phyloP scores from a whole-genome alignment of 2,888 invertebrate species.

The Lasioglossum villosulum region DNA sequence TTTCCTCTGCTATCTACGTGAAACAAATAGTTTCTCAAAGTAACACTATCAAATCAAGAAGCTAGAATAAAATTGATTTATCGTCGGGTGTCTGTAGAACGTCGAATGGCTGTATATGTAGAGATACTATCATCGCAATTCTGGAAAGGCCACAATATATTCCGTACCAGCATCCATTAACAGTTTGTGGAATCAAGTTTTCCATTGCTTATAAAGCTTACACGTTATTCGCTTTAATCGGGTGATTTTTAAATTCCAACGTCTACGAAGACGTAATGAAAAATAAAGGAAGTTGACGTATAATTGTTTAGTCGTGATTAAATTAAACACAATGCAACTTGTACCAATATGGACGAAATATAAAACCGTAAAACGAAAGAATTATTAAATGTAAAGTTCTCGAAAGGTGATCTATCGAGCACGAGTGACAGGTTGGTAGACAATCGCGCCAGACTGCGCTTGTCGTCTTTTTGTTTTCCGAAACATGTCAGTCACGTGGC shows the following conservation, averaged over 20 bases:
- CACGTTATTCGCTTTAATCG: too few relatives aligned
- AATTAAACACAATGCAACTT: background rate
- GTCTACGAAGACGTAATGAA: background rate
- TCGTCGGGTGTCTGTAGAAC: background rate
- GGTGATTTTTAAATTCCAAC: background rate
- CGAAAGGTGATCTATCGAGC: background rate
- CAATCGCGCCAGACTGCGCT: background rate
- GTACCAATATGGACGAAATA: background rate
- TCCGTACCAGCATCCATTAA: background rate
- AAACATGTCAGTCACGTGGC: conserved; percentile 23
- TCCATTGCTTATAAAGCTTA: background rate
- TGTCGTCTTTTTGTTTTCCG: background rate
- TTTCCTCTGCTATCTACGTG: background rate
- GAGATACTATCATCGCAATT: background rate
- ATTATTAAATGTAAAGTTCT: background rate
- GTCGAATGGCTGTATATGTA: background rate
- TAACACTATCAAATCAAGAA: background rate
- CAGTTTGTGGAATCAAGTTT: background rate
- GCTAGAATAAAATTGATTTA: background rate
- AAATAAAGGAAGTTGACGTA: background rate
- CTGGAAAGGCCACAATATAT: background rate
- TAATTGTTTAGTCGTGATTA: background rate
- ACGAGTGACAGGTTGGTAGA: background rate
- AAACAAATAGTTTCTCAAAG: background rate
- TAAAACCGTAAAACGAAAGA: background rate